phyloP scores from a whole-genome alignment of 2,797 vertebrate species.

The Sebastes alutus region DNA sequence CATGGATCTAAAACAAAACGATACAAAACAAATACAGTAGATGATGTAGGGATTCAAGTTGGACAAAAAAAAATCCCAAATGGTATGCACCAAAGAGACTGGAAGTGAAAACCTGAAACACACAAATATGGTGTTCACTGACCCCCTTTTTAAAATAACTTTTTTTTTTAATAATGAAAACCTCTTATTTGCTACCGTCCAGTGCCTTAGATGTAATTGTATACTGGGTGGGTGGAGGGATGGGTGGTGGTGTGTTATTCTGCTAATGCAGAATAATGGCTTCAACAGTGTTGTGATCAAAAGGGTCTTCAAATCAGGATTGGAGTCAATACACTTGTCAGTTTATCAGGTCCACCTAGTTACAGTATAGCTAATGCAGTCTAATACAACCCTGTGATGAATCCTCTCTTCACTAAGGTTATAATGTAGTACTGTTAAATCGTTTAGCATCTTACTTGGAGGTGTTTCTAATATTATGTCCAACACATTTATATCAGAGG shows the following conservation, averaged over 20 bases:
- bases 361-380: not conserved
- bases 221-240: not conserved
- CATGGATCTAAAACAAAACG: conserved; percentile 7
- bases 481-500: not conserved
- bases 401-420: not conserved
- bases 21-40: not conserved
- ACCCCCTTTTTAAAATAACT: not conserved
- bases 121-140: not conserved
- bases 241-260: conserved; percentile 16
- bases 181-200: conserved; percentile 15
- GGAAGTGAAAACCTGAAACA: conserved; percentile 32
- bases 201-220: conserved; percentile 42
- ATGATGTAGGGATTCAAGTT: conserved; percentile 3
- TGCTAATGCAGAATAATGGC: conserved; percentile 7
- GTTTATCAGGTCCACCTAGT: not conserved
- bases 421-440: not conserved
- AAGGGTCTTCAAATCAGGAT: not conserved
- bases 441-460: not conserved
- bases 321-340: not conserved
- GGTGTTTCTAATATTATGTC: not conserved
- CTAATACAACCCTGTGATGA: not conserved
- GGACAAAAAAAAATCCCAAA: conserved; percentile 8
- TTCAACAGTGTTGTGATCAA: not conserved
- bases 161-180: conserved; percentile 2
- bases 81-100: conserved; percentile 65